A percentile compares a stretch with the other conserved stretches of the same genome.
phyloP scores from a whole-genome alignment of 2,797 vertebrate genomes.

The Acomys russatus region DNA sequence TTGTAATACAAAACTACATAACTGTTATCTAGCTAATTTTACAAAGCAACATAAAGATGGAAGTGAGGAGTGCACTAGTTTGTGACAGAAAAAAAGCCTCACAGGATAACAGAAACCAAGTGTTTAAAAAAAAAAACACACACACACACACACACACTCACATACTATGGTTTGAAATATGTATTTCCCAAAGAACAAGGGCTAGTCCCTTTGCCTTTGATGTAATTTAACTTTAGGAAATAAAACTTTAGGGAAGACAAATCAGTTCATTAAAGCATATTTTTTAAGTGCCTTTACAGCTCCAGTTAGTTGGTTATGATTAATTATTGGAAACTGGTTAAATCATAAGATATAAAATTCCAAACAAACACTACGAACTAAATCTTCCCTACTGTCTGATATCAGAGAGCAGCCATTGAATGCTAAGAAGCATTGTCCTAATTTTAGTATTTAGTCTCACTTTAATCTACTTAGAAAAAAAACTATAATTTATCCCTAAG shows the following conservation, averaged over 20 bases:
- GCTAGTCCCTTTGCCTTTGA: neutral
- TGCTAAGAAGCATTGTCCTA: neutral
- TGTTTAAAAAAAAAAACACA: neutral
- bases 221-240: neutral
- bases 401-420: neutral
- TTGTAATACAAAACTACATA: neutral
- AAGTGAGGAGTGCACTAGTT: neutral
- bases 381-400: neutral
- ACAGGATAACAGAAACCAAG: neutral
- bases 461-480: conserved; percentile 26
- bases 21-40: neutral
- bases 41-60: neutral
- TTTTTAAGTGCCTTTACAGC: neutral
- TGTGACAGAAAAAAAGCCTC: conserved; percentile 28
- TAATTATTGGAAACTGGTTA: neutral
- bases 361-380: neutral
- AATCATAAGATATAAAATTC: conserved; percentile 35
- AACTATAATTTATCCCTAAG: neutral
- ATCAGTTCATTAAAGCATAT: neutral
- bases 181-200: neutral
- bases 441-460: neutral
- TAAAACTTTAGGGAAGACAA: neutral
- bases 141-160: neutral
- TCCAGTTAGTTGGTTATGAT: neutral
- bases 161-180: neutral